Evolutionary conservation across 2,888 invertebrate genomes (phyloP), one percentile per base, ranked within the genome.

Genomic region (Catonia carolina): DNA sequence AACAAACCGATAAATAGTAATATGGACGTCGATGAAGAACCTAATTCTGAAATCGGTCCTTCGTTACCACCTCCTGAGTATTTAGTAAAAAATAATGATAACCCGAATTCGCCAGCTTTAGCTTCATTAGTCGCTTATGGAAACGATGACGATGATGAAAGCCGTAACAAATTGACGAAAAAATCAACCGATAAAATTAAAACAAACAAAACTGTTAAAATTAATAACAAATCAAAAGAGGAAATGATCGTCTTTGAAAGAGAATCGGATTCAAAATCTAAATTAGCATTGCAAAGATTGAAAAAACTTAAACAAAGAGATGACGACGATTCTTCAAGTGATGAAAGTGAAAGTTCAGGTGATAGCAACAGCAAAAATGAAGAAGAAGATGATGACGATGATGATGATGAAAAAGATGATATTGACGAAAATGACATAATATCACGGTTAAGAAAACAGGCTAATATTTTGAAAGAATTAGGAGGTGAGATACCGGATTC

Each of bases 381-480:
- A 17, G 14, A n/a, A 1, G 31, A 42, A 22, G 45, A 42, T 27
- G 56, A 37, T 18, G 61, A 61, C 6, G 57, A 59, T 2, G 60
- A 57, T n/a, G 64, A 62, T 2, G 61, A 63, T 31, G 63, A 64
- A 14, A 61, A 54, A 53, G 63, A 59, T 17, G 62, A 61, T 10
- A 75, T 76, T 74, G 75, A 73, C 56, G 75, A 76, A 75, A 76
- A 75, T 74, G 75, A 75, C 73, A 77, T 79, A 73, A 75, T 79
- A 73, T 76, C 69, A 57, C 70, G 69, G 64, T 64, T 79, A 35
- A 77, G 75, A 67, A 74, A 75, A 55, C 76, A 78, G 70, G 78
- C 78, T 0, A 75, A 74, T 62, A 62, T 78, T 23, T 66, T 80
- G 56, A 76, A 78, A 66, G 77, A 77, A 62, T 69, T 79, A 0